These are phyloP conservation scores for Euura lappo DNA, from an alignment of 1,140 invertebrate species.

Conservation along the genomic window DNA sequence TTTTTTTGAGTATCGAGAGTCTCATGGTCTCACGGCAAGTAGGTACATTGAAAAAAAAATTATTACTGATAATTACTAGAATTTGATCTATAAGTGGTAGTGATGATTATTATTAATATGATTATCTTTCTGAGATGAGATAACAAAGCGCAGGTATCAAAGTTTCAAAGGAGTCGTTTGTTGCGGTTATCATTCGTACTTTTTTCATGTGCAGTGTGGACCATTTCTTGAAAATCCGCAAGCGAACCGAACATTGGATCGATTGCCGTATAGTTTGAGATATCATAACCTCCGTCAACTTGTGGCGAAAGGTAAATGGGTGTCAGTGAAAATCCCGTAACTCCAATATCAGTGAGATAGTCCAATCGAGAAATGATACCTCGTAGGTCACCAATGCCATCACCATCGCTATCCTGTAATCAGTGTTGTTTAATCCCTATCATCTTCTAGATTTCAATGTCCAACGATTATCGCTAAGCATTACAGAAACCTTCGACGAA, in stretches of 20 bases:
- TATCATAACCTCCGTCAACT: slow-evolving; percentile 77
- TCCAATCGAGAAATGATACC: slow-evolving; percentile 27
- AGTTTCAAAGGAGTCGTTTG: too few species aligned
- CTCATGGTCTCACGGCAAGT: too few species aligned
- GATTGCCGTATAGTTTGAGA: slow-evolving; percentile 74
- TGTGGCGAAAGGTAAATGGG: slow-evolving; percentile 74
- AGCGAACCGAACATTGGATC: slow-evolving; percentile 74
- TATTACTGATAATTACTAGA: too few species aligned
- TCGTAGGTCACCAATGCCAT: slow-evolving; percentile 73
- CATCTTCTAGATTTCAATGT: too few species aligned
- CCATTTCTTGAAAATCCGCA: slow-evolving; percentile 71
- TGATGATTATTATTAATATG: too few species aligned
- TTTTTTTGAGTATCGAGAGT: too few species aligned
- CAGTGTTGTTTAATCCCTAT: slow-evolving; percentile 14
- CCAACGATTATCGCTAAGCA: too few species aligned
- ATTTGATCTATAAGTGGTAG: too few species aligned
- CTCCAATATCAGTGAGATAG: slow-evolving; percentile 36
- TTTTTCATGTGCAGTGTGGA: slow-evolving; percentile 59
- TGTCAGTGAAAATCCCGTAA: slow-evolving; percentile 66
- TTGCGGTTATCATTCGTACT: slow-evolving; percentile 45
- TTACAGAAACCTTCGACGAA: too few species aligned
- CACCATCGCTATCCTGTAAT: slow-evolving; percentile 72
- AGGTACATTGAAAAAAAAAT: too few species aligned
- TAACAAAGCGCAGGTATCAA: too few species aligned
- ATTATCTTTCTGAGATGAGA: too few species aligned